Base-by-base conservation (phyloP, 2,797 vertebrate genomes). In the Harpagifer antarcticus region DNA sequence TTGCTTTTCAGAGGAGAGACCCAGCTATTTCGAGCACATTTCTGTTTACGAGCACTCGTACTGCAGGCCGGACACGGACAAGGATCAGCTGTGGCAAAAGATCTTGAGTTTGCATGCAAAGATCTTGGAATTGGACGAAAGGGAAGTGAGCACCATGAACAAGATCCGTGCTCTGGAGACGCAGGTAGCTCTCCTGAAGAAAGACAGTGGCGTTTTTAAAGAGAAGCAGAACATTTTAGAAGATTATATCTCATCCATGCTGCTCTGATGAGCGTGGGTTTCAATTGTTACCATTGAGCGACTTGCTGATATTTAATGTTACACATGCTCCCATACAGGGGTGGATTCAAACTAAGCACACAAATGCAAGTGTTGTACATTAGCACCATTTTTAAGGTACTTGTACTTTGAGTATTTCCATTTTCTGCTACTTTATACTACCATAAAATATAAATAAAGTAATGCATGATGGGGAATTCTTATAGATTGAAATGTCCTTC, bases 201-300 rank as follows among this genome's bases (percentile, higher is more conserved):
- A 93, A 76, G 95, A 96, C 59, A 93, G 93, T 3, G 74, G 93
- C 42, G 88, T 95, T 84, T 96, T 95, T 82, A 95, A 96, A 90
- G 96, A 96, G 77, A 96, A 96, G 66, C 91, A 96, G 57, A 96
- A 95, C 58, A 86, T 94, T 19, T 92, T 96, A 81, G 95, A 96
- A 85, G 95, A 94, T 48, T 95, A 88, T 61, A 96, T 96, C 62
- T 95, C 95, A 68, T 93, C 94, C 1, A 89, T 93, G 20, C 71
- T 90, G 59, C 20, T 91, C 45, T 92, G 68, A 89, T 55, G 59
- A 45, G 3, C 0, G 27, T 59, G 23, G 56, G 11, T 72, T 60
- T 45, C 20, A 11, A n/a, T 23, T 72, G 17, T 73, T 57, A 40
- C 14, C 4, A 43, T 15, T 53, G 3, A 55, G 37, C 27, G 33